Evolutionary conservation across 37 sponge, comb jelly and placozoan genomes (phyloP).

Genomic region (Hormiphora californensis): DNA sequence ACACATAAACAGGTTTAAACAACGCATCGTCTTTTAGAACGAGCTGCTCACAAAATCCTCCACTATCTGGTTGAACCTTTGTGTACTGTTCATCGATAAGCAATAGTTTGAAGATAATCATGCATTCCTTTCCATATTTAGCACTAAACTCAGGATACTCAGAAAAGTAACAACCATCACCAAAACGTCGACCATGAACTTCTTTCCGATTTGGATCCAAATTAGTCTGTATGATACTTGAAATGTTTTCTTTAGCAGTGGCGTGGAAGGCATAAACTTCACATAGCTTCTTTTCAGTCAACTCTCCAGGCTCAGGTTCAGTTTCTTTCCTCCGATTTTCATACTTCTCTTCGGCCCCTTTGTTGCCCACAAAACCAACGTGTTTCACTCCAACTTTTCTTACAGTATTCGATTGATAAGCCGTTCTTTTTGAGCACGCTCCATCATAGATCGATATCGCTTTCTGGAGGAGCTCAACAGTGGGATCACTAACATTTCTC

Average conservation of each 20-base stretch:
- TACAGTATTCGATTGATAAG: neutral
- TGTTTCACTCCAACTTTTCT: neutral
- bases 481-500: neutral
- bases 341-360: too few relatives aligned
- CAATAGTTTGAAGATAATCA: neutral
- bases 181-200: neutral
- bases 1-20: constrained; percentile 7
- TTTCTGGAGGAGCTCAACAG: neutral
- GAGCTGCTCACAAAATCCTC: neutral
- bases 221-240: neutral
- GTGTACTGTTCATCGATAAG: neutral
- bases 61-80: neutral
- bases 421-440: neutral
- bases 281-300: too few relatives aligned
- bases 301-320: neutral
- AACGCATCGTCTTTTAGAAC: constrained; percentile 1
- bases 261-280: neutral
- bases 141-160: constrained; percentile 6
- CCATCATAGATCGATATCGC: neutral
- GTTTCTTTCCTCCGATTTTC: neutral
- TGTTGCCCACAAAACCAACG: neutral
- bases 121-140: neutral
- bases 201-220: neutral
- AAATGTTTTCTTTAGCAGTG: neutral
- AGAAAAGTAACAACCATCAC: neutral